These are phyloP conservation scores for Shargacucullia verbasci DNA, from an alignment of 2,888 invertebrate genomes.

Conservation along the genomic window DNA sequence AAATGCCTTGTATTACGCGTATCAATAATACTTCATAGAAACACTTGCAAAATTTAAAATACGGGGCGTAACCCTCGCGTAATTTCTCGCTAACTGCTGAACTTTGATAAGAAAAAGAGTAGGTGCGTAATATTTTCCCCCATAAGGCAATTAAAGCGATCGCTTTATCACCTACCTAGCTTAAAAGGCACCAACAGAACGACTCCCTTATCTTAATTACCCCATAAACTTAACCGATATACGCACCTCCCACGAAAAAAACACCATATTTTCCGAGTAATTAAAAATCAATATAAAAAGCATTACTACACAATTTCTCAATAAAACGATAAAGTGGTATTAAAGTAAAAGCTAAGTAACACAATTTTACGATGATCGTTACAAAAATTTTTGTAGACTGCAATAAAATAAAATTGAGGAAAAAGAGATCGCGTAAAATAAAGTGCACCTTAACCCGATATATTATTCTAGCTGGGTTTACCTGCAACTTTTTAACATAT, in stretches of 20 bases:
- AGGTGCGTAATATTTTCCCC: slow-evolving; percentile 31
- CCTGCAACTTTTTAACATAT: slow-evolving; percentile 50
- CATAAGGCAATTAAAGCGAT: slow-evolving; percentile 38
- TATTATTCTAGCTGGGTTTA: slow-evolving; percentile 37
- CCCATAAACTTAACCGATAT: slow-evolving; percentile 44
- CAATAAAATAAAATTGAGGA: slow-evolving; percentile 33
- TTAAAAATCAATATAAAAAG: slow-evolving; percentile 51
- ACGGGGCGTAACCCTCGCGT: not conserved
- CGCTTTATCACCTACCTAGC: slow-evolving; percentile 40
- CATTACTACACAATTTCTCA: slow-evolving; percentile 34
- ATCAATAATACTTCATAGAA: not conserved
- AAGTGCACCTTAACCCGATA: slow-evolving; percentile 28
- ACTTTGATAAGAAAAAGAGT: slow-evolving; percentile 33
- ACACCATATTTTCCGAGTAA: slow-evolving; percentile 26
- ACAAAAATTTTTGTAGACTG: slow-evolving; percentile 24
- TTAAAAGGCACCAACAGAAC: slow-evolving; percentile 28
- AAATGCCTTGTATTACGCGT: not conserved
- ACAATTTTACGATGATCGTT: slow-evolving; percentile 34
- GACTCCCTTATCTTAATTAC: slow-evolving; percentile 47
- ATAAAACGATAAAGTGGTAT: slow-evolving; percentile 32
- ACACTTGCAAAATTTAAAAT: not conserved
- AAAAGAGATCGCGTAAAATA: slow-evolving; percentile 24
- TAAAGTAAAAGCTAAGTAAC: slow-evolving; percentile 40
- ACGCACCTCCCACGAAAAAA: slow-evolving; percentile 24
- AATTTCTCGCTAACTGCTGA: slow-evolving; percentile 4